Base-by-base conservation (phyloP, 2,113 vertebrate genomes). In the Himantopus leucocephalus region DNA sequence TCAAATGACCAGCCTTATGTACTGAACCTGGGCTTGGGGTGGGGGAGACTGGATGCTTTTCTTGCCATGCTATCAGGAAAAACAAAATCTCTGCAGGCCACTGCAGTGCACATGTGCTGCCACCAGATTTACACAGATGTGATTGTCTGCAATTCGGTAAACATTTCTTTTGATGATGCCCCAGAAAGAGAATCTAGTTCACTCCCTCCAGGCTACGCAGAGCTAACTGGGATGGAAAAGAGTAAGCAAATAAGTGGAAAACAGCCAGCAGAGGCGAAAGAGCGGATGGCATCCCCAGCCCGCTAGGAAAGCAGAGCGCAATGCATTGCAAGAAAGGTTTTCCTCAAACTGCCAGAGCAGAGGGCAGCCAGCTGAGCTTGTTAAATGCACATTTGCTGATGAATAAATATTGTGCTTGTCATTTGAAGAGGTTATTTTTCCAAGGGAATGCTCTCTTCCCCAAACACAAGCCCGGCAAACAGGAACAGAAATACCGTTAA, bases 121-220 rank as follows among this genome's bases (percentile, higher is more conserved):
- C 90, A 94, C 90, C 92, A 93, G 95, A 89, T 39, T 12, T 41
- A 48, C 88, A 58, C 83, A 62, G 95, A 82, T 79, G 88, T 5
- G 56, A 58, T 16, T 53, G 77, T 73, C 89, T 76, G 73, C 86
- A 35, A 3, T 9, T 60, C 14, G 2, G 15, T 63, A 84, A 94
- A 89, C 92, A 84, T 12, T 72, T 6, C 91, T 87, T 72, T 45
- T 41, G 19, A 87, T 7, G 80, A 58, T 91, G 96, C 41, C 91
- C 92, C 92, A 97, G 94, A 96, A 97, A 97, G 60, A 92, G 84
- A 96, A 94, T 95, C 89, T 96, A 89, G 95, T 93, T 94, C 95
- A 89, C 41, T 94, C 60, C 91, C 95, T 45, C 58, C 77, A 62
- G 96, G 96, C 95, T 94, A 96, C 0, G 1, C 66, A 53, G 80